Evolutionary conservation across 2,888 invertebrate species (phyloP).

Genomic region (Isoperla grammatica): DNA sequence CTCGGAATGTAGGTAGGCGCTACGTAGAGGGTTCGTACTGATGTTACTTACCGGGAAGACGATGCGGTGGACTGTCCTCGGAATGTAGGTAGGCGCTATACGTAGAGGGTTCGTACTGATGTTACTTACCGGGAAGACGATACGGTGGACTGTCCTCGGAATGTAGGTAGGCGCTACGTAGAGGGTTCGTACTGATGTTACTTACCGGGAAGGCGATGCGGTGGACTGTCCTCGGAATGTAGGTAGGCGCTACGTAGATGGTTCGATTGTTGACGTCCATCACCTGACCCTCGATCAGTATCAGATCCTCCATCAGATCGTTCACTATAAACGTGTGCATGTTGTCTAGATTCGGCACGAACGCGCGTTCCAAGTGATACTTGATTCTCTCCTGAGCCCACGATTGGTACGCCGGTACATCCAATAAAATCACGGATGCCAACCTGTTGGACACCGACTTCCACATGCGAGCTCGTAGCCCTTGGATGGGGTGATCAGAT

Average conservation of each 20-base stretch:
- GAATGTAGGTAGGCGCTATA: too few relatives aligned
- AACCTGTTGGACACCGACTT: slow-evolving; percentile 54
- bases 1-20: slow-evolving; percentile 55
- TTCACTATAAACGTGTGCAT: slow-evolving; percentile 51
- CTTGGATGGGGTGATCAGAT: slow-evolving; percentile 43
- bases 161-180: too few relatives aligned
- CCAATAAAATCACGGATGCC: slow-evolving; percentile 49
- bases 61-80: too few relatives aligned
- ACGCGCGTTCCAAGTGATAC: slow-evolving; percentile 51
- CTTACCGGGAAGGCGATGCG: slow-evolving; percentile 45
- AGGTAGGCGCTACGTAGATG: slow-evolving; percentile 52
- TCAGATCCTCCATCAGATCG: slow-evolving; percentile 53
- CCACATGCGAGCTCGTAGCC: slow-evolving; percentile 56
- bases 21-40: slow-evolving; percentile 49
- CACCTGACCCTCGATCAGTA: slow-evolving; percentile 52
- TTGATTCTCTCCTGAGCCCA: slow-evolving; percentile 52
- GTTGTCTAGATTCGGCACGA: slow-evolving; percentile 50
- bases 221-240: slow-evolving; percentile 52
- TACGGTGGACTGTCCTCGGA: too few relatives aligned
- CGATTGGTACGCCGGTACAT: slow-evolving; percentile 49
- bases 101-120: too few relatives aligned
- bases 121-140: too few relatives aligned
- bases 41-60: slow-evolving; percentile 51
- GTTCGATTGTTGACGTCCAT: slow-evolving; percentile 51
- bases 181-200: too few relatives aligned